A percentile compares a stretch with the other conserved stretches of the same genome.
phyloP scores from a whole-genome alignment of 1,140 invertebrate genomes.

The Bombus turneri region DNA sequence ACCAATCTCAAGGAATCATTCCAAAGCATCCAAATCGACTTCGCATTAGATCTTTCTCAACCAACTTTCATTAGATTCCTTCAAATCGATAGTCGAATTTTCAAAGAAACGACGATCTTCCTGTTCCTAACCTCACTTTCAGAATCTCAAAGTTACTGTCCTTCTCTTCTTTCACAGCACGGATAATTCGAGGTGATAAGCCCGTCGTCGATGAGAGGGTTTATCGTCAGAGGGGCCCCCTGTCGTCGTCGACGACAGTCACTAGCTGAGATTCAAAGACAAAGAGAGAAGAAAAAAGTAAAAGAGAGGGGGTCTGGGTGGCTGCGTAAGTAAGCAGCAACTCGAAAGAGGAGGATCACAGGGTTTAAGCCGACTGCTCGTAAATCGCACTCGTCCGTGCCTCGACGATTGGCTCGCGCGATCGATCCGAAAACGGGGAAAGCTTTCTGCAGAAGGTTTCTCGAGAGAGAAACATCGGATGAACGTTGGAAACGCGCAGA shows the following conservation, averaged over 20 bases:
- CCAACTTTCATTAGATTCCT: neutral
- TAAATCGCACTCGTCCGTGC: conserved; percentile 72
- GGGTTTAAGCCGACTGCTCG: conserved; percentile 66
- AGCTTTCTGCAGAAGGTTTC: neutral
- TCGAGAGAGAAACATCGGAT: neutral
- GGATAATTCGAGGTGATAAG: conserved; percentile 69
- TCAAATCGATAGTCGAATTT: neutral
- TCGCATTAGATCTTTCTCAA: no score
- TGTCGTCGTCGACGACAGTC: conserved; percentile 18
- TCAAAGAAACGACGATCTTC: neutral
- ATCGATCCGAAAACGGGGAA: conserved; percentile 49
- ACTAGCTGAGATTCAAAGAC: conserved; percentile 58
- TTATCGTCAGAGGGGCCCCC: conserved; percentile 50
- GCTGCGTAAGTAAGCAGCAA: conserved; percentile 59
- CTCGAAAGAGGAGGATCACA: conserved; percentile 67
- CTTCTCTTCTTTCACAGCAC: neutral
- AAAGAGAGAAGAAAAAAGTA: neutral
- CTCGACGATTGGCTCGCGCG: conserved; percentile 74
- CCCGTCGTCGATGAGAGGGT: conserved; percentile 65
- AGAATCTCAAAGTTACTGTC: neutral
- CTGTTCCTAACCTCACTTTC: neutral
- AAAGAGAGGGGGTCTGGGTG: neutral
- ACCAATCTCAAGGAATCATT: neutral
- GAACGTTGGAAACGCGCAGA: neutral
- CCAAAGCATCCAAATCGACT: neutral